Evolutionary conservation across 1,140 invertebrate genomes (phyloP).

Genomic region (Stegodyphus dumicola): DNA sequence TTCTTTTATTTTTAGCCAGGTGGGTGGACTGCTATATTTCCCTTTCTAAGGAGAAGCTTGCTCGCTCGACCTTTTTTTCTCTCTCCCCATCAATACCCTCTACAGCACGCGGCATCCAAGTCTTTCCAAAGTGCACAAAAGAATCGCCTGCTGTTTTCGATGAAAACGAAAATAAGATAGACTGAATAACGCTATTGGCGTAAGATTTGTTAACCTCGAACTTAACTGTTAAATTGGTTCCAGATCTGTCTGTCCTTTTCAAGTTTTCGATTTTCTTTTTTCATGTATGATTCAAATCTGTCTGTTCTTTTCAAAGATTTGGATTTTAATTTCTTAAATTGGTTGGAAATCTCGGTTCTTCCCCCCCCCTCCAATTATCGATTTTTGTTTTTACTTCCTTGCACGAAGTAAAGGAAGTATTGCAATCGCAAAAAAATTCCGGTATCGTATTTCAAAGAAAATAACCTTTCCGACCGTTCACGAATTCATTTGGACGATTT

Average conservation of each 20-base stretch:
- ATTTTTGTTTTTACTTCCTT: too few species aligned
- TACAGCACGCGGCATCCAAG: constrained; percentile 8
- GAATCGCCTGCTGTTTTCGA: constrained; percentile 14
- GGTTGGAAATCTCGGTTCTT: too few species aligned
- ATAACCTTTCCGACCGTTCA: too few species aligned
- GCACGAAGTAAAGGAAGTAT: too few species aligned
- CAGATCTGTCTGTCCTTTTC: not conserved
- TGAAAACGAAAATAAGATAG: constrained; percentile 44
- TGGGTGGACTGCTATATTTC: constrained; percentile 52
- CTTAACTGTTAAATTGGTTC: constrained; percentile 10
- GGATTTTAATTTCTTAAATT: too few species aligned
- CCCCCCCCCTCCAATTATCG: too few species aligned
- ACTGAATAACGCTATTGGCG: not conserved
- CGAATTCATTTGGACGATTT: too few species aligned
- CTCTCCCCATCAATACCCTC: not conserved
- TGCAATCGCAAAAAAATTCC: too few species aligned
- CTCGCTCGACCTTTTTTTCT: not conserved
- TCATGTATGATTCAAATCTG: too few species aligned
- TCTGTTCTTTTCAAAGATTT: too few species aligned
- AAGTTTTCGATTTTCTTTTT: not conserved
- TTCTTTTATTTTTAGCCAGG: constrained; percentile 46
- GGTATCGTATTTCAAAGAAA: too few species aligned
- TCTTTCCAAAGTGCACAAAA: not conserved
- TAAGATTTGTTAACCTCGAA: constrained; percentile 33
- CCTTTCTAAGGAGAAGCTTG: constrained; percentile 21